These are phyloP conservation scores for Rhynchophorus ferrugineus DNA, from an alignment of 1,140 invertebrate genomes.

Conservation along the genomic window DNA sequence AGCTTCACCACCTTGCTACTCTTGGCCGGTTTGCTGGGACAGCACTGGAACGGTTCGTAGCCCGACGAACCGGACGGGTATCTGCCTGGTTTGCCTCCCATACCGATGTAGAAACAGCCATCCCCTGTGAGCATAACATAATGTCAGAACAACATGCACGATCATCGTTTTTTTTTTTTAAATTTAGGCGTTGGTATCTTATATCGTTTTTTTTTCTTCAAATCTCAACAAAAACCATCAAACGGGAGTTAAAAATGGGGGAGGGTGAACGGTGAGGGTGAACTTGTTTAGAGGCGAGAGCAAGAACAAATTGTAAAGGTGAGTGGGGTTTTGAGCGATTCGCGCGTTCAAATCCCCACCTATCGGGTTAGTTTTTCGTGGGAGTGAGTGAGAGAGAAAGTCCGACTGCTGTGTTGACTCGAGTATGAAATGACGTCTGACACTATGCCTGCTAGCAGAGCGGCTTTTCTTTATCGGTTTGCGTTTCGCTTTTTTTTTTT, in stretches of 20 bases:
- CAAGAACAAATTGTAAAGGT: too few species aligned
- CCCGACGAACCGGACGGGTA: constrained; percentile 56
- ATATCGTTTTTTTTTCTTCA: too few species aligned
- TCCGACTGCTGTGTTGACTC: not conserved
- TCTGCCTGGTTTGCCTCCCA: constrained; percentile 73
- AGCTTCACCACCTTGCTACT: constrained; percentile 63
- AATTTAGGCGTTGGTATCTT: too few species aligned
- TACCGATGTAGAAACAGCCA: constrained; percentile 91
- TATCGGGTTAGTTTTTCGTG: constrained; percentile 16
- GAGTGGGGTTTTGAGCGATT: not conserved
- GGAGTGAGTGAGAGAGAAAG: constrained; percentile 25
- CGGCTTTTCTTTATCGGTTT: constrained; percentile 5
- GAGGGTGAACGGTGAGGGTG: not conserved
- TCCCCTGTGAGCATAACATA: constrained; percentile 69
- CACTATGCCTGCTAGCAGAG: constrained; percentile 42
- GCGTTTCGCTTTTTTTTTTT: not conserved
- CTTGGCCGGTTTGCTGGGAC: constrained; percentile 70
- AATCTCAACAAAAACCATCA: constrained; percentile 2
- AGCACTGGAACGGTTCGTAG: constrained; percentile 84
- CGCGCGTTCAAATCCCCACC: constrained; percentile 11
- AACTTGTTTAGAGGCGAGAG: not conserved
- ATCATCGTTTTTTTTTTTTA: not conserved
- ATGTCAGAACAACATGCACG: constrained; percentile 45
- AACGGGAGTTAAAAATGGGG: not conserved
- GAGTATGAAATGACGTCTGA: constrained; percentile 33